Conservation (phyloP, 37 sponge, comb jelly and placozoan species). For the Bolinopsis microptera region DNA sequence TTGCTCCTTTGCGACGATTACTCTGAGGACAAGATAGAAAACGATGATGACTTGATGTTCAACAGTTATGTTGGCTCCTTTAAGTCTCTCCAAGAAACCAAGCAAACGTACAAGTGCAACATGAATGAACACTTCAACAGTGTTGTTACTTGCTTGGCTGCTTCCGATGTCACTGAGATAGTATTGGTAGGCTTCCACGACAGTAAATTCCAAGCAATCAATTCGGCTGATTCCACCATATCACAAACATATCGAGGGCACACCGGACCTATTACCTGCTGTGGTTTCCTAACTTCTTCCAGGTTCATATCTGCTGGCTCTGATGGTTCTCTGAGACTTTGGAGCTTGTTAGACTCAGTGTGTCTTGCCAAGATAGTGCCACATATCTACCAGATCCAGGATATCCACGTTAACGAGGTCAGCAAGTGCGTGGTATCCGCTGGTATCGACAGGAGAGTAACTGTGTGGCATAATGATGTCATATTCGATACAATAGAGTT, state of each 20-base stretch:
- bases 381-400: slow-evolving; percentile 18
- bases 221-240: neutral
- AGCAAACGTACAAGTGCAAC: neutral
- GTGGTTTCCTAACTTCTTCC: slow-evolving; percentile 53
- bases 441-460: slow-evolving; percentile 56
- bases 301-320: slow-evolving; percentile 39
- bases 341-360: slow-evolving; percentile 32
- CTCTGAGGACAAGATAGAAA: neutral
- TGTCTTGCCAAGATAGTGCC: slow-evolving; percentile 41
- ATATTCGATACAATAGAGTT: slow-evolving; percentile 60
- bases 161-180: neutral
- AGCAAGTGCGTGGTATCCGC: slow-evolving; percentile 46
- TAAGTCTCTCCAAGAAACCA: neutral
- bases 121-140: slow-evolving; percentile 15
- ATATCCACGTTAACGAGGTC: neutral
- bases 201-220: slow-evolving; percentile 11
- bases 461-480: slow-evolving; percentile 63
- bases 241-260: slow-evolving; percentile 35
- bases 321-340: slow-evolving; percentile 37
- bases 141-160: slow-evolving; percentile 9
- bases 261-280: slow-evolving; percentile 50
- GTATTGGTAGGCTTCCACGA: slow-evolving; percentile 42
- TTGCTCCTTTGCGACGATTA: neutral
- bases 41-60: neutral
- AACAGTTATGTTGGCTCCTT: slow-evolving; percentile 36